Evolutionary conservation across 1,140 invertebrate genomes (phyloP).

Genomic region (Palaemon carinicauda): DNA sequence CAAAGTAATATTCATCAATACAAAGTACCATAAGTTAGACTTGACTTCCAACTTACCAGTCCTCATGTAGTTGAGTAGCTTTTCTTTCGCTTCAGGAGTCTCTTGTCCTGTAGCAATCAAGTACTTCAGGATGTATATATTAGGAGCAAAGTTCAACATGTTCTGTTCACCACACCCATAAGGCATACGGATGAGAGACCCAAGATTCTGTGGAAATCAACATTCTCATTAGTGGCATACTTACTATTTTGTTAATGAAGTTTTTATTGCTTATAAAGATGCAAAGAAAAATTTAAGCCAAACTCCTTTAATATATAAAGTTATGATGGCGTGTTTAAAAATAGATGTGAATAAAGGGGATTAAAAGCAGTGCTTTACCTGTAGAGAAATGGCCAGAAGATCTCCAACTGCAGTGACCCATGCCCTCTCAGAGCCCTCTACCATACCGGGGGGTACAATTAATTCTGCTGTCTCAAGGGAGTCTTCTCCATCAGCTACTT

Average conservation of each 20-base stretch:
- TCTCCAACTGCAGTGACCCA: constrained; percentile 71
- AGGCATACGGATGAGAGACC: constrained; percentile 70
- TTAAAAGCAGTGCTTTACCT: constrained; percentile 58
- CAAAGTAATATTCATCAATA: neutral
- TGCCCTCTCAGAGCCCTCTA: constrained; percentile 70
- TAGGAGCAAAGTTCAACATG: constrained; percentile 81
- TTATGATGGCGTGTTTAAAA: neutral
- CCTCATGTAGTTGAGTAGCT: constrained; percentile 80
- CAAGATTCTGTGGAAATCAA: constrained; percentile 67
- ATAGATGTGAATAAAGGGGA: neutral
- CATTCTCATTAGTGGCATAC: too few species aligned
- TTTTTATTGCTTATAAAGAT: too few species aligned
- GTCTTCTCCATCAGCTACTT: too few species aligned
- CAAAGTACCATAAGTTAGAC: constrained; percentile 72
- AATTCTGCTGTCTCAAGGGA: too few species aligned
- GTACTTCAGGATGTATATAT: constrained; percentile 76
- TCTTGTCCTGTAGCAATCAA: constrained; percentile 67
- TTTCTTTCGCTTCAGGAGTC: constrained; percentile 71
- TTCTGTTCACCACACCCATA: constrained; percentile 81
- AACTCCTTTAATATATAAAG: neutral
- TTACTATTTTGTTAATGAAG: too few species aligned
- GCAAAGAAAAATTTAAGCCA: too few species aligned
- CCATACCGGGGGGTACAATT: constrained; percentile 43
- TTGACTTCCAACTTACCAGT: constrained; percentile 72
- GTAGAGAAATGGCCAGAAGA: constrained; percentile 70